Conservation (phyloP, 1,140 invertebrate genomes). For the Cotesia typhae region DNA sequence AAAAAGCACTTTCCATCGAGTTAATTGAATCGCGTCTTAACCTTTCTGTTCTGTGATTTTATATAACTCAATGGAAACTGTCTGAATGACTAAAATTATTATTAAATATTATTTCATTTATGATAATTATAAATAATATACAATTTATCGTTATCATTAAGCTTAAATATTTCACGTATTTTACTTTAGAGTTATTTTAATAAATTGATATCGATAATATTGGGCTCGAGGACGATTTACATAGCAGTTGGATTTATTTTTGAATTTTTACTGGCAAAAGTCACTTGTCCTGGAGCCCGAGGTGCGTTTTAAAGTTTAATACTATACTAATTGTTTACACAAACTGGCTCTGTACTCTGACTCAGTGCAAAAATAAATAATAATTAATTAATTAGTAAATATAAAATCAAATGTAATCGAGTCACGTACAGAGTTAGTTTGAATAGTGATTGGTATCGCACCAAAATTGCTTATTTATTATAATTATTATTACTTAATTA, state of each 20-base stretch:
- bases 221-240: slow-evolving; percentile 64
- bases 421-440: slow-evolving; percentile 64
- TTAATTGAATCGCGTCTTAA: slow-evolving; percentile 41
- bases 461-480: slow-evolving; percentile 65
- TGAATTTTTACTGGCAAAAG: slow-evolving; percentile 5
- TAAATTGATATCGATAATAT: slow-evolving; percentile 51
- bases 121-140: slow-evolving; percentile 25
- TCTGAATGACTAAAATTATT: slow-evolving; percentile 13
- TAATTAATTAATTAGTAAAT: background rate
- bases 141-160: background rate
- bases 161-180: slow-evolving; percentile 1
- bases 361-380: slow-evolving; percentile 26
- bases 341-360: slow-evolving; percentile 65
- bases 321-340: slow-evolving; percentile 53
- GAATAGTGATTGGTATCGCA: slow-evolving; percentile 55
- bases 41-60: slow-evolving; percentile 9
- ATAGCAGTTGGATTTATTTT: slow-evolving; percentile 31
- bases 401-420: slow-evolving; percentile 13
- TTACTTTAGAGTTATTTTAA: slow-evolving; percentile 21
- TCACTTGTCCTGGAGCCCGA: slow-evolving; percentile 65
- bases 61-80: slow-evolving; percentile 43
- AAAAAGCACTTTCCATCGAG: slow-evolving; percentile 64
- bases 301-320: slow-evolving; percentile 52
- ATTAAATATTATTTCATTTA: slow-evolving; percentile 14
- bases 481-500: too few relatives aligned